Percentiles rank a stretch among this genome's conserved stretches.
Evolutionary conservation across 2,113 vertebrate species (phyloP).

Genomic region (Neotoma lepida): DNA sequence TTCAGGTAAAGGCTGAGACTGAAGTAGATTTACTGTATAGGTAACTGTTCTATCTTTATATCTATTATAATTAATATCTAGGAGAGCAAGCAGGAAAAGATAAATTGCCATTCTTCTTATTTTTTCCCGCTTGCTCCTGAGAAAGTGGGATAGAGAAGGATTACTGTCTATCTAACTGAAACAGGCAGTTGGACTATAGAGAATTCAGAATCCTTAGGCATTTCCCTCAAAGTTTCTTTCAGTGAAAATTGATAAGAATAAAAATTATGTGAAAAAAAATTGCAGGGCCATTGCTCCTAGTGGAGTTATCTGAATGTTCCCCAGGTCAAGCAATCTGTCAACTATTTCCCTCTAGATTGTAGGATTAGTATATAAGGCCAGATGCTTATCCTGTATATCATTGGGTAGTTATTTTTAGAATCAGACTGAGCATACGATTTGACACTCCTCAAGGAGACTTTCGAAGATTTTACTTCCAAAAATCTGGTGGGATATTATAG

Average conservation of each 20-base stretch:
- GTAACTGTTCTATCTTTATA: not conserved
- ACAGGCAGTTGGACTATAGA: constrained; percentile 45
- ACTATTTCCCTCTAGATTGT: constrained; percentile 58
- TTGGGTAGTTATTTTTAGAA: constrained; percentile 64
- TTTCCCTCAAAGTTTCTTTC: constrained; percentile 59
- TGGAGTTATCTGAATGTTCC: constrained; percentile 58
- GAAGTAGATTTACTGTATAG: constrained; percentile 32
- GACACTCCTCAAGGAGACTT: constrained; percentile 48
- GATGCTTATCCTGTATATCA: constrained; percentile 58
- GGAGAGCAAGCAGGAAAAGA: constrained; percentile 26
- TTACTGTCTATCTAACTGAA: constrained; percentile 37
- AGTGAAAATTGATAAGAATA: constrained; percentile 65
- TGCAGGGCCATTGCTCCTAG: constrained; percentile 16
- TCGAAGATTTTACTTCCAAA: constrained; percentile 61
- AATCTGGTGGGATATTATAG: constrained; percentile 39
- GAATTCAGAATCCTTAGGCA: constrained; percentile 52
- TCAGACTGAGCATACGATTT: constrained; percentile 39
- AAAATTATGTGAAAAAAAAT: constrained; percentile 65
- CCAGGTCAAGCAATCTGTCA: constrained; percentile 66
- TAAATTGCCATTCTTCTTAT: constrained; percentile 7
- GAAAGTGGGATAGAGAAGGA: constrained; percentile 20
- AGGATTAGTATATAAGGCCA: constrained; percentile 66
- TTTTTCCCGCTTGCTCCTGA: constrained; percentile 14
- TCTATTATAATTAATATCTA: constrained; percentile 58
- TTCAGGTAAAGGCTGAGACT: constrained; percentile 30